Evolutionary conservation across 2,888 invertebrate species (phyloP), one percentile per base, ranked within the genome.

Genomic region (Cylloceria caligata): DNA sequence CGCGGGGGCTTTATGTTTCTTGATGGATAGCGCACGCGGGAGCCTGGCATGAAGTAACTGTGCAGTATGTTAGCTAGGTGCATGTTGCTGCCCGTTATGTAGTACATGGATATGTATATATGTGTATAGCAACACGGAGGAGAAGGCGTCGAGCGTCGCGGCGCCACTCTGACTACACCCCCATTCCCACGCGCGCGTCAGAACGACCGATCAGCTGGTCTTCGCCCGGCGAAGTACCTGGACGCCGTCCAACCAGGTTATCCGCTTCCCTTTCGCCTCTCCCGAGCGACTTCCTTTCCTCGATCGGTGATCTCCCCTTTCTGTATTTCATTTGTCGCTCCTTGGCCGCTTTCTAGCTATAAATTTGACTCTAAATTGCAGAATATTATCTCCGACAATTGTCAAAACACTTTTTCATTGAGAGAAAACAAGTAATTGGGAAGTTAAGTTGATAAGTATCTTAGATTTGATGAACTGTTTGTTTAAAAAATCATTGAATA

Each of bases 171-270:
- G 91, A 81, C 91, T 89, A 88, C 86, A 88, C 80, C 88, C 88
- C 86, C 88, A 86, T 88, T 89, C 88, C 88, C 85, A 85, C 85
- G 82, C 79, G 79, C 85, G 85, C 81, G 67, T 75, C 78, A 79
- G 74, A 71, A 73, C 80, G 73, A 81, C 83, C 88, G 90, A 92
- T 92, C 92, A 92, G 92, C 92, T 92, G 92, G 88, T 90, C 85
- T 87, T 77, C 78, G 75, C 73, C 82, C 83, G 76, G 76, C 79
- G 81, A 81, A 87, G 84, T 84, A 88, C 87, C 91, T 92, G 92
- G 92, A 92, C 90, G 87, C 74, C 87, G 89, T 91, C 91, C 92
- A 92, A 92, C 91, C 91, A 88, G 92, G 92, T 92, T 92, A 92
- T 85, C 88, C 83, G 81, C 80, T 85, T 79, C 83, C 39, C 84